A percentile compares a stretch with the other conserved stretches of the same genome.
Evolutionary conservation across 2,888 invertebrate genomes (phyloP).

Genomic region (Nomada flava): DNA sequence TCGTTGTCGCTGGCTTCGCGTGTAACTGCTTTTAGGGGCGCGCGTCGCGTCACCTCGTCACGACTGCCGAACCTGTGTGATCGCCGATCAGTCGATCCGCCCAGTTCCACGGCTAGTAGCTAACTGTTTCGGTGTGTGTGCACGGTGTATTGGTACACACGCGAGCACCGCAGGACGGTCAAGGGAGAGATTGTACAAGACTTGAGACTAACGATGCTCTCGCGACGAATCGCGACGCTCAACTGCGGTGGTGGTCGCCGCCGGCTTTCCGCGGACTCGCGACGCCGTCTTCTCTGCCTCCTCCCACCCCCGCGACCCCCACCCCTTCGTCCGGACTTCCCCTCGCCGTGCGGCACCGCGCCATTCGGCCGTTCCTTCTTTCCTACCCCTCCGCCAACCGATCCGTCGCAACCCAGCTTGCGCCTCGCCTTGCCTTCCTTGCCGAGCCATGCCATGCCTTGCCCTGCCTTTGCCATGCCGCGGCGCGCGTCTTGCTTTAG

Average conservation of each 20-base stretch:
- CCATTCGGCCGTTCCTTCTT: slow-evolving; percentile 58
- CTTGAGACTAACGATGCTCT: slow-evolving; percentile 66
- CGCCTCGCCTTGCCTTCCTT: slow-evolving; percentile 45
- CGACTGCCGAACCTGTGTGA: slow-evolving; percentile 39
- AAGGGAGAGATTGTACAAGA: slow-evolving; percentile 22
- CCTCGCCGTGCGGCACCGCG: slow-evolving; percentile 54
- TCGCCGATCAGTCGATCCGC: slow-evolving; percentile 45
- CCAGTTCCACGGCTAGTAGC: slow-evolving; percentile 41
- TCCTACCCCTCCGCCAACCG: slow-evolving; percentile 41
- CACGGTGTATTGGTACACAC: not conserved
- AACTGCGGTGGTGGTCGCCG: slow-evolving; percentile 80
- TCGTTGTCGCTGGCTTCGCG: slow-evolving; percentile 31
- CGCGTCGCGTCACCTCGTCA: slow-evolving; percentile 25
- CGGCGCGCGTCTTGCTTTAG: slow-evolving; percentile 42
- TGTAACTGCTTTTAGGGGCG: slow-evolving; percentile 47
- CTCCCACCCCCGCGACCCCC: not conserved
- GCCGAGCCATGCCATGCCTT: slow-evolving; percentile 29
- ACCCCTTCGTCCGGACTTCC: slow-evolving; percentile 31
- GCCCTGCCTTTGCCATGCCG: slow-evolving; percentile 42
- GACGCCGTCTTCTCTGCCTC: slow-evolving; percentile 71
- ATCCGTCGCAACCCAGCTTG: slow-evolving; percentile 44
- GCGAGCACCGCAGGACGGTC: not conserved
- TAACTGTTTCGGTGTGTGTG: slow-evolving; percentile 38
- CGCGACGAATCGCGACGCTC: slow-evolving; percentile 78
- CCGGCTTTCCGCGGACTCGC: slow-evolving; percentile 77